phyloP scores from a whole-genome alignment of 2,113 vertebrate genomes.

The Campylomormyrus tamandua region DNA sequence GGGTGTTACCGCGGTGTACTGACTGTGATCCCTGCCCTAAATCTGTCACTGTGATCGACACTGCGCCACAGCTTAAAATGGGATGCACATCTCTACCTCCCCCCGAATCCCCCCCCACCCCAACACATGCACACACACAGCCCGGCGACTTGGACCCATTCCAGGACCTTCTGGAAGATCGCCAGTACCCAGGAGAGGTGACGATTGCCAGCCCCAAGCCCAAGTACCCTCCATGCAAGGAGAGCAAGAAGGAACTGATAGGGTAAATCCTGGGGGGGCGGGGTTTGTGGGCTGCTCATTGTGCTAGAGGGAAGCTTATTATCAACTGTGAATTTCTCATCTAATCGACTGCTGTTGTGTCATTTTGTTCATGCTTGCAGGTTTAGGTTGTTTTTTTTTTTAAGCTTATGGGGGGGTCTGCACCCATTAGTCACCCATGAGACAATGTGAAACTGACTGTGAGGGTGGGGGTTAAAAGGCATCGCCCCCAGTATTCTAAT shows the following conservation, averaged over 20 bases:
- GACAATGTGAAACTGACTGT: not conserved
- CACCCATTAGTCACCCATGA: not conserved
- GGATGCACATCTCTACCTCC: constrained; percentile 23
- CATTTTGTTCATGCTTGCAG: not conserved
- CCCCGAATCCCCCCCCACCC: constrained; percentile 11
- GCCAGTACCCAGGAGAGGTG: constrained; percentile 81
- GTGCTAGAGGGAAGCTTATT: not conserved
- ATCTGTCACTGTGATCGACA: constrained; percentile 16
- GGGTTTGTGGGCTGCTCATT: not conserved
- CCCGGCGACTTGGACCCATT: constrained; percentile 87
- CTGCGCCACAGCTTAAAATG: not conserved
- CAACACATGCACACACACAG: constrained; percentile 48
- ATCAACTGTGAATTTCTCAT: not conserved
- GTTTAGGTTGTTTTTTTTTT: not conserved
- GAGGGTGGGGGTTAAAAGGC: not conserved
- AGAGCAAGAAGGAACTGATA: constrained; percentile 95
- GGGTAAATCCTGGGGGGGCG: constrained; percentile 73
- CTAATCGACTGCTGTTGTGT: not conserved
- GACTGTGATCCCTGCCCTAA: constrained; percentile 7
- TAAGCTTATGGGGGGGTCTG: not conserved
- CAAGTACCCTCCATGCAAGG: constrained; percentile 91
- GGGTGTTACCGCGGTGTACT: not conserved
- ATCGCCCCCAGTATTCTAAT: not conserved
- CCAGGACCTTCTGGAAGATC: constrained; percentile 88
- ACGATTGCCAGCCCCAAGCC: constrained; percentile 88